Evolutionary conservation across 2,888 invertebrate species (phyloP), one percentile per base, ranked within the genome.

Genomic region (Rugalucina vietnamica): DNA sequence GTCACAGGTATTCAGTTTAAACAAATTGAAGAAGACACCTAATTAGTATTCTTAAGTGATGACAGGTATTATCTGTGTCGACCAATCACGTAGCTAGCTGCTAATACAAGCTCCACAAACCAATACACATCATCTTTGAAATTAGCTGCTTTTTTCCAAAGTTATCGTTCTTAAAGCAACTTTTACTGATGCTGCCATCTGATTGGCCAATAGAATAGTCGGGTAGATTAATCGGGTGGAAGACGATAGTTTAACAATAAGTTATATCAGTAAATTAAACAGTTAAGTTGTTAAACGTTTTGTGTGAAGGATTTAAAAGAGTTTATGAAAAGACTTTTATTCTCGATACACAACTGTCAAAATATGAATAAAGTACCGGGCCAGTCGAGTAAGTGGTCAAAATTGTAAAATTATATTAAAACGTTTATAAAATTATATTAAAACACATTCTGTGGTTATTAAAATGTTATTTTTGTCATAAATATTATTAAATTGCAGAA

Each of bases 361-460:
- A 72, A 72, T 36, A 69, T 72, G 72, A 72, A 72, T 72, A 72
- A 72, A 72, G 72, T 72, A 2, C 27, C 72, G 1, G 72, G 72
- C 1, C 39, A 43, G 43, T 72, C 72, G n/a, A 72, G 72, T 72
- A 72, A 72, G 72, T 72, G 14, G 21, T 34, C 34, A 32, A 65
- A 65, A 18, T 34, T 18, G 43, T n/a, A n/a, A n/a, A n/a, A n/a
- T n/a, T n/a, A n/a, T n/a, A n/a, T n/a, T n/a, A n/a, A n/a, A n/a
- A n/a, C n/a, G n/a, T n/a, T n/a, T n/a, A n/a, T n/a, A n/a, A n/a
- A n/a, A n/a, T n/a, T n/a, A n/a, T n/a, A n/a, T n/a, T n/a, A n/a
- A n/a, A n/a, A n/a, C n/a, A n/a, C n/a, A n/a, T n/a, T n/a, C n/a
- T n/a, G n/a, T n/a, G n/a, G n/a, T n/a, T n/a, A n/a, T n/a, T n/a